Evolutionary conservation across 2,888 invertebrate genomes (phyloP), one percentile per base, ranked within the genome.

Genomic region (Liodrosophila aerea): DNA sequence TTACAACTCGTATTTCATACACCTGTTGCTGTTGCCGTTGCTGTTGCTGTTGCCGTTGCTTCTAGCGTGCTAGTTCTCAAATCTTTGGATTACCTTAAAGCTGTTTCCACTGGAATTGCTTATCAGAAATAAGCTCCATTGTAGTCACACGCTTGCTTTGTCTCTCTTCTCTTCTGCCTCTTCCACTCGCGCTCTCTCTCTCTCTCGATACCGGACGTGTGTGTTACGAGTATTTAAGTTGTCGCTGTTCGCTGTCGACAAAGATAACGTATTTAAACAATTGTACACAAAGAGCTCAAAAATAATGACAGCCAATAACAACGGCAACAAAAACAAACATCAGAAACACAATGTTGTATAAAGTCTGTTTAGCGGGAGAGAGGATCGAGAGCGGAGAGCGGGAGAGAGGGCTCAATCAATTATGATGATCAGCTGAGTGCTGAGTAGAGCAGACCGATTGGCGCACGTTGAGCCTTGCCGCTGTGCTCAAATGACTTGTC

Each of bases 201-300:
- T 29, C n/a, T 29, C 29, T 16, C 7, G 36, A 13, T 29, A 47
- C 60, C 60, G 59, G 62, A 63, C 62, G 52, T 30, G 27, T 47
- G 33, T 47, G 52, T 44, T 59, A 44, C 33, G 43, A 29, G 52
- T 52, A 52, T 59, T 59, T 59, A 44, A 52, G 43, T 51, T 37
- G 60, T 30, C 51, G 37, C 57, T 49, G 47, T 49, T 44, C 58
- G 45, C 37, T 36, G 52, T 49, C 58, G 64, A 64, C 64, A 64
- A 64, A 64, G 64, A 64, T 64, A 64, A 64, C 52, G 52, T 45
- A 53, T 47, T 58, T 16, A 64, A 64, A 59, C 52, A 61, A 54
- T 64, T 54, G 46, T 37, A 60, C 15, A 64, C 52, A 51, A 53
- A 47, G 47, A 44, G 39, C 7, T 13, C 34, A 46, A 50, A 4